Percentiles rank a stretch among this genome's conserved stretches.
phyloP scores from a whole-genome alignment of 1,140 invertebrate species.

The Plectrocnemia conspersa region DNA sequence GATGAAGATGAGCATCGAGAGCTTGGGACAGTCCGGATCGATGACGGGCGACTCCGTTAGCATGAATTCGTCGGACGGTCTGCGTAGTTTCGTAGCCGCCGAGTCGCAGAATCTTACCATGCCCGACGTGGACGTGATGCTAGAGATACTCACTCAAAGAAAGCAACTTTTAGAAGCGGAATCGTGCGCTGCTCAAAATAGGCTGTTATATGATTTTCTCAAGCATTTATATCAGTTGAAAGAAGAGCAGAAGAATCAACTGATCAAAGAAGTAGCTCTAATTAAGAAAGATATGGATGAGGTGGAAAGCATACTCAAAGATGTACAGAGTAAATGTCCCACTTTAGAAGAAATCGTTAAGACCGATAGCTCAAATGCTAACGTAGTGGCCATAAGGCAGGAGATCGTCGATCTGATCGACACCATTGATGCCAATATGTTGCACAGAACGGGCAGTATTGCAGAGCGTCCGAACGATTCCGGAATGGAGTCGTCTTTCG shows the following conservation, averaged over 20 bases:
- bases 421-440: slow-evolving; percentile 53
- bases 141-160: slow-evolving; percentile 72
- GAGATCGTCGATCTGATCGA: slow-evolving; percentile 58
- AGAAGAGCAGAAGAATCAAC: slow-evolving; percentile 63
- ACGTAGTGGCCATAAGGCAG: slow-evolving; percentile 54
- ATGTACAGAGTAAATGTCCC: slow-evolving; percentile 55
- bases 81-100: slow-evolving; percentile 61
- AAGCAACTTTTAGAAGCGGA: slow-evolving; percentile 79
- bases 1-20: slow-evolving; percentile 46
- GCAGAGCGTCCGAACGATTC: slow-evolving; percentile 28
- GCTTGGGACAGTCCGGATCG: slow-evolving; percentile 53
- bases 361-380: slow-evolving; percentile 40
- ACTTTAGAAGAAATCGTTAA: slow-evolving; percentile 46
- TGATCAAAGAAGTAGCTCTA: slow-evolving; percentile 68
- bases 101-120: slow-evolving; percentile 70
- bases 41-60: slow-evolving; percentile 41
- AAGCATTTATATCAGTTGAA: slow-evolving; percentile 71
- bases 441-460: slow-evolving; percentile 37
- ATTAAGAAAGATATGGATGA: slow-evolving; percentile 76
- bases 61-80: slow-evolving; percentile 49
- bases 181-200: slow-evolving; percentile 70
- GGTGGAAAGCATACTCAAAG: slow-evolving; percentile 73
- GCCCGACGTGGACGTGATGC: slow-evolving; percentile 75
- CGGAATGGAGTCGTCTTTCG: slow-evolving; percentile 26
- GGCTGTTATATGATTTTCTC: slow-evolving; percentile 80